A percentile compares a stretch with the other conserved stretches of the same genome.
phyloP scores from a whole-genome alignment of 1,140 invertebrate genomes.

The Pogonomyrmex californicus region DNA sequence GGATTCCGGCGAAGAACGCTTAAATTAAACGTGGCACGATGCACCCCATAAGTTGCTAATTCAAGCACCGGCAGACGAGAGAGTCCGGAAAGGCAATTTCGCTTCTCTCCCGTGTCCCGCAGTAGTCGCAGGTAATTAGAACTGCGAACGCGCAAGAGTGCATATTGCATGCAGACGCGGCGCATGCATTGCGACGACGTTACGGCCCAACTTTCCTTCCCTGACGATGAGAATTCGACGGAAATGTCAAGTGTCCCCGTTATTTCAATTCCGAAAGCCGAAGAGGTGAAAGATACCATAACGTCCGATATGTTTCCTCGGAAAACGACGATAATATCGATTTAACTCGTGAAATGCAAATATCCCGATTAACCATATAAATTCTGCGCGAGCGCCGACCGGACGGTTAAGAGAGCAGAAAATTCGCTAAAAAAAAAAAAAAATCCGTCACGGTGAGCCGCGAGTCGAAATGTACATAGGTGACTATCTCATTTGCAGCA shows the following conservation, averaged over 20 bases:
- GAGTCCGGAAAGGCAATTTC: constrained; percentile 56
- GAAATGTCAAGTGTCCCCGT: background rate
- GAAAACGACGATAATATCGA: background rate
- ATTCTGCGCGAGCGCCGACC: no score
- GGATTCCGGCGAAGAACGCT: constrained; percentile 31
- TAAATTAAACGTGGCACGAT: constrained; percentile 53
- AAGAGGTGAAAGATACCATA: background rate
- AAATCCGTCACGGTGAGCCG: background rate
- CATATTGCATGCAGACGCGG: constrained; percentile 27
- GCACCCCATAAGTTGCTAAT: constrained; percentile 59
- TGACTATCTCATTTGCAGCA: constrained; percentile 4
- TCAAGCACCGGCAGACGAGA: constrained; percentile 35
- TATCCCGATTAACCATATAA: background rate
- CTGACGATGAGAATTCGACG: constrained; percentile 36
- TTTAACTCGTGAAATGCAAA: background rate
- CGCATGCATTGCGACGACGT: constrained; percentile 4
- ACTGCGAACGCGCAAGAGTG: constrained; percentile 54
- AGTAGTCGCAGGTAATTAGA: constrained; percentile 61
- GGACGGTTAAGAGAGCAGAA: background rate
- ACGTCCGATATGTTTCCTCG: background rate
- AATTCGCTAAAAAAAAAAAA: background rate
- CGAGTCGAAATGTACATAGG: constrained; percentile 5
- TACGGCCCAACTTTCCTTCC: constrained; percentile 36
- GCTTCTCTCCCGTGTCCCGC: constrained; percentile 20
- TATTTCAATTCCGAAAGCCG: background rate